Percentiles rank a stretch among this genome's conserved stretches.
Evolutionary conservation across 2,113 vertebrate genomes (phyloP).

Genomic region (Sylvilagus bachmani): DNA sequence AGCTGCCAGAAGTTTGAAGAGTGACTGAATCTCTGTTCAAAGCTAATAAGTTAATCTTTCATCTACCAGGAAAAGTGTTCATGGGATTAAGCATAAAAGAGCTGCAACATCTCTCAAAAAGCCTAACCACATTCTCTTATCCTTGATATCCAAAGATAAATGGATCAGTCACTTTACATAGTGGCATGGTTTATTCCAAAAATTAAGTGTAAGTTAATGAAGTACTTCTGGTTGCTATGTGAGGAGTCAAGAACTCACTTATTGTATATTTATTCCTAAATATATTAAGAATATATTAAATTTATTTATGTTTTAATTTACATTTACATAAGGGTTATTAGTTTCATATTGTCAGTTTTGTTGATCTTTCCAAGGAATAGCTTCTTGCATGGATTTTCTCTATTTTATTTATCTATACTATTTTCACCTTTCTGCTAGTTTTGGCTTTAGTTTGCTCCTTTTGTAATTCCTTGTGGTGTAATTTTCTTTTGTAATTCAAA

Average conservation of each 20-base stretch:
- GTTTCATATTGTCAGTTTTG: background rate
- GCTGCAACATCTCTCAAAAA: conserved; percentile 17
- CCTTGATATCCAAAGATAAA: background rate
- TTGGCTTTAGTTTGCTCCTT: background rate
- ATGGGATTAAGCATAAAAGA: background rate
- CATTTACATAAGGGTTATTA: background rate
- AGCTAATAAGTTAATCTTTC: background rate
- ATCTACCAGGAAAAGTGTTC: background rate
- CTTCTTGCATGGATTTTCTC: background rate
- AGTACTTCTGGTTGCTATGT: background rate
- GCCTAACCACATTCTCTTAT: background rate
- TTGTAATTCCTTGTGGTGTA: background rate
- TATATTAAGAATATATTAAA: background rate
- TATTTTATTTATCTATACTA: background rate
- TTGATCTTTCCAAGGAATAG: background rate
- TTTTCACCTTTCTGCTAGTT: background rate
- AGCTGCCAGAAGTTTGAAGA: background rate
- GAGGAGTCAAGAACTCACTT: background rate
- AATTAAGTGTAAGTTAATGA: background rate
- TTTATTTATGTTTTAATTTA: background rate
- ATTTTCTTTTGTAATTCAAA: background rate
- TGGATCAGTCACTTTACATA: background rate
- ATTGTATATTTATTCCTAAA: background rate
- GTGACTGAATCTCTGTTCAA: background rate
- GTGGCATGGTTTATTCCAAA: background rate